Evolutionary conservation across 37 sponge, comb jelly and placozoan genomes (phyloP), one percentile per base, ranked within the genome.

Genomic region (Agelas oroides): DNA sequence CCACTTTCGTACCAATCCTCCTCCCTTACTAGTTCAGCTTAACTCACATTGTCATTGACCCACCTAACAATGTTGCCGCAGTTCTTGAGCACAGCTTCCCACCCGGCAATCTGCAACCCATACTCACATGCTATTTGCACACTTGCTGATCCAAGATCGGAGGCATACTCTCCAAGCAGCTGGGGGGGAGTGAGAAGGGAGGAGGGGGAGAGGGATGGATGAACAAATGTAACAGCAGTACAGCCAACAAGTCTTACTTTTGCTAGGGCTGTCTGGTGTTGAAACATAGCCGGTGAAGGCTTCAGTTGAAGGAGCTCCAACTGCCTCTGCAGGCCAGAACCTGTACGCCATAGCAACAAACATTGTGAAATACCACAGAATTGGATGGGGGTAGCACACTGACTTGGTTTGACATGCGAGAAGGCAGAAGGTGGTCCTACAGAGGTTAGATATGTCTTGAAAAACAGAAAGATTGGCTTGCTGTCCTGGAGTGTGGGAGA

Each of bases 381-480:
- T 56, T 15, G 18, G 18, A 14, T 27, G 62, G 11, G 62, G 62
- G 3, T 12, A 25, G 23, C 6, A 53, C 16, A 40, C 84, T 75
- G 1, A 84, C 84, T 63, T 30, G 64, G 75, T 25, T 64, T 64
- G 8, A 84, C 64, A 32, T 33, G 37, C 24, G 84, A 65, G 6
- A 36, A 28, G 1, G 58, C 15, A 32, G 31, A 1, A 21, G 84
- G 66, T 55, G 87, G 87, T 0, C 40, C 1, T 14, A n/a, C 32
- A 53, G 64, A 65, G 0, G 31, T 30, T 5, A 78, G 73, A 65
- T 64, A 72, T 16, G 64, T 61, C 33, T 59, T 71, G 39, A 60
- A 86, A 73, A 86, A 86, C 60, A 86, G 80, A 64, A 73, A 86
- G 20, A 86, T 79, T 13, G 87, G 87, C 39, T 86, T 78, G 23